Percentiles rank a stretch among this genome's conserved stretches.
Conservation (phyloP, 2,113 vertebrate species). For the Gobiocypris rarus region DNA sequence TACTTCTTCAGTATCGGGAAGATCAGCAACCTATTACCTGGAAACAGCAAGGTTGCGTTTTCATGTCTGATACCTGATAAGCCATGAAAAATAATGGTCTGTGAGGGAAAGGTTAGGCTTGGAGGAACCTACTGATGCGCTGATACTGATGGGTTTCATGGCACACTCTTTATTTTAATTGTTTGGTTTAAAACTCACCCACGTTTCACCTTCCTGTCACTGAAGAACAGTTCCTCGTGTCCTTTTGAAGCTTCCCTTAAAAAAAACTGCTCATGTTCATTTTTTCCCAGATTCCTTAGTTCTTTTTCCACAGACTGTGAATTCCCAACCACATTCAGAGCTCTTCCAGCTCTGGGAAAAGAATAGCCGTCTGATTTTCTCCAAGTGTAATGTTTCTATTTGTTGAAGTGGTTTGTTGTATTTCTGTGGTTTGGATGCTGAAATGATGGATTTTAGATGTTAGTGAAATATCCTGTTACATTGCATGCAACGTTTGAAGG, state of each 20-base stretch:
- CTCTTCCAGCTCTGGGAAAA: slow-evolving; percentile 1
- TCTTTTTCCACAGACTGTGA: slow-evolving; percentile 19
- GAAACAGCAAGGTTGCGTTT: not conserved
- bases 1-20: not conserved
- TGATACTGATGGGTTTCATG: not conserved
- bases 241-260: not conserved
- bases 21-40: slow-evolving; percentile 12
- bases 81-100: not conserved
- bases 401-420: slow-evolving; percentile 46
- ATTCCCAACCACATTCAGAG: slow-evolving; percentile 25
- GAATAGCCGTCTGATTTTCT: slow-evolving; percentile 16
- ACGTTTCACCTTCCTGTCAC: slow-evolving; percentile 16
- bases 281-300: not conserved
- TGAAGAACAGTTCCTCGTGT: not conserved
- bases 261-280: not conserved
- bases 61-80: not conserved
- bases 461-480: not conserved
- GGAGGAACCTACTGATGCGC: not conserved
- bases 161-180: not conserved
- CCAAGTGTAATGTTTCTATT: slow-evolving; percentile 27
- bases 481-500: slow-evolving; percentile 18
- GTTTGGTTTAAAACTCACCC: not conserved
- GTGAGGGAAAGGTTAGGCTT: not conserved
- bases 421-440: slow-evolving; percentile 27
- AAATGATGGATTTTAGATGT: slow-evolving; percentile 18